phyloP scores from a whole-genome alignment of 2,113 vertebrate genomes.

The Gnathonemus echidnorhynchus region DNA sequence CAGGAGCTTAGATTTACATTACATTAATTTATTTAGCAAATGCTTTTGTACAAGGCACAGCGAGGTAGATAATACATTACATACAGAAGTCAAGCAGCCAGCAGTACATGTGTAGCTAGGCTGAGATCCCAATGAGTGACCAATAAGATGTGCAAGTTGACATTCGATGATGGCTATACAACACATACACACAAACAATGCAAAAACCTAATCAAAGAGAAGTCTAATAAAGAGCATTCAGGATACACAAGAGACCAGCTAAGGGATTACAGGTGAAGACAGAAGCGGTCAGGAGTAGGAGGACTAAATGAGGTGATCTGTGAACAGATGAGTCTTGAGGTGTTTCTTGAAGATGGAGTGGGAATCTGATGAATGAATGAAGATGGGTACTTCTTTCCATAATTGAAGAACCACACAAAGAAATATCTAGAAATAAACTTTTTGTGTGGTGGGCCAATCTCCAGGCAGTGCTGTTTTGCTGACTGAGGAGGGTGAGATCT shows the following conservation, averaged over 20 bases:
- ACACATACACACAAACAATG: neutral
- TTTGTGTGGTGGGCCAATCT: neutral
- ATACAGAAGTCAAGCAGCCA: neutral
- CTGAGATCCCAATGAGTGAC: neutral
- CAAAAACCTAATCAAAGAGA: neutral
- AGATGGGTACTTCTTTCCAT: neutral
- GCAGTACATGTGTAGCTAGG: neutral
- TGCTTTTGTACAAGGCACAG: neutral
- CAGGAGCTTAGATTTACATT: neutral
- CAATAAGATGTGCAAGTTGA: neutral
- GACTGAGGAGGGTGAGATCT: neutral
- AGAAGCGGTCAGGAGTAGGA: neutral
- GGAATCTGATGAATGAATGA: neutral
- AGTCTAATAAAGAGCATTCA: neutral
- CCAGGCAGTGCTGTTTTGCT: neutral
- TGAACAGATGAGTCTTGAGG: neutral
- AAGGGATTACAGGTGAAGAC: neutral
- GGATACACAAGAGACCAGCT: neutral
- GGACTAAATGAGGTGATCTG: neutral
- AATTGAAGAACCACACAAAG: neutral
- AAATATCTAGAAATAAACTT: neutral
- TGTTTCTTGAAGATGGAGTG: neutral
- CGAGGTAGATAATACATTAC: neutral
- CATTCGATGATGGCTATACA: neutral
- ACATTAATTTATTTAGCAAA: neutral